Evolutionary conservation across 2,888 invertebrate genomes (phyloP), one percentile per base, ranked within the genome.

Genomic region (Drosophila aldrichi): DNA sequence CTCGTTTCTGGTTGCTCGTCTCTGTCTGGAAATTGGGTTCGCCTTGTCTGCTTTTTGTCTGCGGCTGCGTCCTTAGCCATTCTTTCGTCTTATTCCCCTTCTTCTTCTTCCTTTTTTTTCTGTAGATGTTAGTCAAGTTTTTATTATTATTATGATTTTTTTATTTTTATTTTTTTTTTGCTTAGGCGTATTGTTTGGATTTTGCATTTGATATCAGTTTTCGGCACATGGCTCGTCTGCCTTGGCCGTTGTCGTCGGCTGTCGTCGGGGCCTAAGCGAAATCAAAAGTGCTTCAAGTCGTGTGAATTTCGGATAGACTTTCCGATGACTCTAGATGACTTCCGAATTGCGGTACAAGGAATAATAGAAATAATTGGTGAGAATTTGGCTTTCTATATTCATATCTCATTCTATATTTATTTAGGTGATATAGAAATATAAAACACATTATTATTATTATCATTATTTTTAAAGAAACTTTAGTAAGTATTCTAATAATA

Each of bases 41-140:
- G 77, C 46, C 61, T 70, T 74, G 77, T 77, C 77, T 77, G 77
- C 78, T 67, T 60, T 70, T 77, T 82, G 83, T 87, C 88, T 84
- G 79, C 73, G 54, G 59, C 71, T 59, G 52, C 56, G 46, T 73
- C 56, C 59, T 51, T 65, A 57, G 49, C 57, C 61, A 55, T 69
- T 69, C 51, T 46, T 38, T 54, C 38, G 5, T 70, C 43, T 56
- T 62, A 9, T 20, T 56, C 18, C 36, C 9, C 18, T 60, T 54
- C 41, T 57, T 70, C 44, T 56, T 64, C 10, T 25, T 56, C n/a
- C 29, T 14, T 16, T 63, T 59, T 32, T 62, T 70, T 56, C 61
- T 22, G 66, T 83, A 82, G 83, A 87, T 67, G 80, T 78, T 87
- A 87, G 88, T 87, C 88, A 78, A 79, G 85, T 87, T 87, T 62